Conservation (phyloP, 2,888 invertebrate species). For the Nymphalis polychloros region DNA sequence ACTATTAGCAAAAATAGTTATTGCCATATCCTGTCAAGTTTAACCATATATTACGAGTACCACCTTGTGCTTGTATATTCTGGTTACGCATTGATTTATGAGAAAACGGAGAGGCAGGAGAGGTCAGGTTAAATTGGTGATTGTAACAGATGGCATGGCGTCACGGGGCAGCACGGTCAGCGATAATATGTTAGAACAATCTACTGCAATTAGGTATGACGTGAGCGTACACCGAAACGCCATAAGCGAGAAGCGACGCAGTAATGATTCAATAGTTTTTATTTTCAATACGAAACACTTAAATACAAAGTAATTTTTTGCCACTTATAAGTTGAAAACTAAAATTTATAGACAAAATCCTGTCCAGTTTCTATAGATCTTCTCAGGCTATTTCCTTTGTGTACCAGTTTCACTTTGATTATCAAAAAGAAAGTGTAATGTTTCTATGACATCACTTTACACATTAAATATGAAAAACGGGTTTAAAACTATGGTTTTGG, state of each 20-base stretch:
- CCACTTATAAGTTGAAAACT: not conserved
- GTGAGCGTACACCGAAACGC: constrained; percentile 47
- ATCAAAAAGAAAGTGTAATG: too few relatives aligned
- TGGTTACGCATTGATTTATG: constrained; percentile 34
- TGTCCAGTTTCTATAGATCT: too few relatives aligned
- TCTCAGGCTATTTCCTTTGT: too few relatives aligned
- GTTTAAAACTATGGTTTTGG: too few relatives aligned
- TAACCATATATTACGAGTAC: constrained; percentile 30
- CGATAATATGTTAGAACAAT: constrained; percentile 57
- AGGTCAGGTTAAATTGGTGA: constrained; percentile 48
- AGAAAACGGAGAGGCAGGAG: constrained; percentile 31
- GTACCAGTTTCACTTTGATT: too few relatives aligned
- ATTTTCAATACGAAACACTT: too few relatives aligned
- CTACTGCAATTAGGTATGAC: constrained; percentile 68
- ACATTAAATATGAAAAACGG: too few relatives aligned
- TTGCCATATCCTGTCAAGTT: constrained; percentile 19
- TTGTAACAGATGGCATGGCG: constrained; percentile 44
- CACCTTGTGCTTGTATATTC: constrained; percentile 23
- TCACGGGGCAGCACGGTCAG: constrained; percentile 56
- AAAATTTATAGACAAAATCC: not conserved
- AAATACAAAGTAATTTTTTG: too few relatives aligned
- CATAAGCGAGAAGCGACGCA: constrained; percentile 24
- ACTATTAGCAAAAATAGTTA: not conserved
- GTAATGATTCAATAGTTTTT: not conserved
- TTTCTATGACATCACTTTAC: too few relatives aligned